Percentiles rank a stretch among this genome's conserved stretches.
phyloP scores from a whole-genome alignment of 2,113 vertebrate species.

The Numenius arquata region DNA sequence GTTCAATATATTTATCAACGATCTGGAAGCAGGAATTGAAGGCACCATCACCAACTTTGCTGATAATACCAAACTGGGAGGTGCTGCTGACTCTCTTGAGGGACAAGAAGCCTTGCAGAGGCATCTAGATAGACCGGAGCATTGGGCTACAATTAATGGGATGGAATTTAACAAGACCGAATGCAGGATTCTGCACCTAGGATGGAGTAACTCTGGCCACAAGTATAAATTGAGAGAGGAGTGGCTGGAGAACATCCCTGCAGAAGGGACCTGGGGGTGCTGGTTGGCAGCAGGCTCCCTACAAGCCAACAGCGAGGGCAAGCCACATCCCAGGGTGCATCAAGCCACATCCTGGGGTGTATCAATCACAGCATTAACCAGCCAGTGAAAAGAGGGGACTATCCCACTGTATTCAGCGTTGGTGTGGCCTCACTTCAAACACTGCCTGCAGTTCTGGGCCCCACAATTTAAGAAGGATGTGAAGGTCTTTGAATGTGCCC shows the following conservation, averaged over 20 bases:
- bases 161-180: not conserved
- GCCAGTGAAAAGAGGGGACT: fast-evolving
- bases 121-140: not conserved
- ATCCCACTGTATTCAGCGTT: not conserved
- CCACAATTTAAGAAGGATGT: not conserved
- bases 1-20: fast-evolving
- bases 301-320: not conserved
- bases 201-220: not conserved
- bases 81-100: not conserved
- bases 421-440: not conserved
- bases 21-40: not conserved
- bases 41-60: no score
- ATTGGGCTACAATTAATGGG: not conserved
- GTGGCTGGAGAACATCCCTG: not conserved
- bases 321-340: not conserved
- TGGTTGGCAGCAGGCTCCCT: no score
- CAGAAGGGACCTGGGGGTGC: not conserved
- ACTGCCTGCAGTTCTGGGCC: not conserved
- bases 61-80: not conserved
- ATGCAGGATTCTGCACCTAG: no score
- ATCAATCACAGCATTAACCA: no score
- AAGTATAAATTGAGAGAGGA: no score
- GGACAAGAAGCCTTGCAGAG: not conserved
- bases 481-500: not conserved
- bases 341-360: not conserved